Conservation (phyloP, 1,140 invertebrate species). For the Pogonomyrmex barbatus region DNA sequence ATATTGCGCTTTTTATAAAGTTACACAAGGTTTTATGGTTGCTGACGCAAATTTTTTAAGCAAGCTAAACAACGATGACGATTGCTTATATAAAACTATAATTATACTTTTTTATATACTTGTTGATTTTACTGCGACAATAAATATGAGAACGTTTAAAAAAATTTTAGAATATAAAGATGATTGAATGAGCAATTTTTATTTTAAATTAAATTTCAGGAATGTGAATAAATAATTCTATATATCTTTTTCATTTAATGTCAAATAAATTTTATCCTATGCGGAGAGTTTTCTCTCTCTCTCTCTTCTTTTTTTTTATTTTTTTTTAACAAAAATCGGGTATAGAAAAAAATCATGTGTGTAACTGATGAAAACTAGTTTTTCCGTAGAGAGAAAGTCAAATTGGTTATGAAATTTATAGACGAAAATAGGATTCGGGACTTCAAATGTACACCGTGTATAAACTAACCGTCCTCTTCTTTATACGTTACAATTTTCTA, state of each 20-base stretch:
- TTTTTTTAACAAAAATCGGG: not conserved
- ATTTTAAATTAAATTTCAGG: constrained; percentile 8
- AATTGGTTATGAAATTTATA: constrained; percentile 20
- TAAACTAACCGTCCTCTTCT: not conserved
- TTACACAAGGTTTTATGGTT: not conserved
- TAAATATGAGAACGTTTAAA: not conserved
- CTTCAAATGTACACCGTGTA: not conserved
- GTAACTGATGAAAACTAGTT: not conserved
- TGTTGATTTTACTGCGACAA: not conserved
- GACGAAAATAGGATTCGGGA: not conserved
- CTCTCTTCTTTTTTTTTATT: no score
- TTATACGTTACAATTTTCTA: not conserved
- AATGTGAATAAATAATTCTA: not conserved
- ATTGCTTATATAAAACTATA: not conserved
- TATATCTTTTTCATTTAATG: not conserved
- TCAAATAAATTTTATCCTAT: not conserved
- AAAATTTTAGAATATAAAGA: not conserved
- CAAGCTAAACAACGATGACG: not conserved
- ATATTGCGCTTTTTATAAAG: constrained; percentile 28
- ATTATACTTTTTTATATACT: not conserved
- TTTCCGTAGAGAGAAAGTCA: not conserved
- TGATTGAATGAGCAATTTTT: not conserved
- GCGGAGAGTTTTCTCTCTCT: not conserved
- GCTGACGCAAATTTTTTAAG: not conserved
- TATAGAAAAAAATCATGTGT: not conserved